phyloP scores from a whole-genome alignment of 1,140 invertebrate species.

The Drosophila malerkotliana region DNA sequence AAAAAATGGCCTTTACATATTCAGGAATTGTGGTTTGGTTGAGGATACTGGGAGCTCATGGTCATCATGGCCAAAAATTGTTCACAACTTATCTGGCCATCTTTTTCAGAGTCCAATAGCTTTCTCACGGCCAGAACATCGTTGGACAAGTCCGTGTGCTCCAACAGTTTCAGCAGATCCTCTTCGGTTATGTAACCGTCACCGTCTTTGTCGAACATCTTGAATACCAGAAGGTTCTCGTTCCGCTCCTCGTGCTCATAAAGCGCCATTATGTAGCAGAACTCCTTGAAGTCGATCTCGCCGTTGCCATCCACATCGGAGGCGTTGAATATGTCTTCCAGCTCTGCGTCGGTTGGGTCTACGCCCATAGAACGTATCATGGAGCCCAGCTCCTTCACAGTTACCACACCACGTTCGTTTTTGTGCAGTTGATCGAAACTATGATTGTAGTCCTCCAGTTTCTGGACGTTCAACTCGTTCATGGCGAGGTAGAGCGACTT shows the following conservation, averaged over 20 bases:
- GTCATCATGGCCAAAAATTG: constrained; percentile 71
- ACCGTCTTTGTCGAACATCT: constrained; percentile 96
- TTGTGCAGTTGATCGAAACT: constrained; percentile 11
- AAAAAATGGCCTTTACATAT: neutral
- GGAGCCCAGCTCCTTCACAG: constrained; percentile 57
- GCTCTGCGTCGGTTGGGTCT: constrained; percentile 71
- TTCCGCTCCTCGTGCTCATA: constrained; percentile 53
- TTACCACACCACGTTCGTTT: constrained; percentile 16
- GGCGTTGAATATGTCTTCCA: constrained; percentile 82
- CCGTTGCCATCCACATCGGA: constrained; percentile 78
- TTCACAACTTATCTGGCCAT: constrained; percentile 93
- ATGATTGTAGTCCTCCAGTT: constrained; percentile 13
- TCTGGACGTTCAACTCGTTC: constrained; percentile 8
- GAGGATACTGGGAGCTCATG: neutral
- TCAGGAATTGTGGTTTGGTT: neutral
- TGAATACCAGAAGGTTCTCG: constrained; percentile 74
- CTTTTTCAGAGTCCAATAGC: constrained; percentile 90
- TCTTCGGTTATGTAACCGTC: constrained; percentile 95
- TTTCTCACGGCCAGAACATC: neutral
- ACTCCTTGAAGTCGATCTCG: constrained; percentile 83
- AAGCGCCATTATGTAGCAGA: constrained; percentile 51
- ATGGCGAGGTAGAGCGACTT: constrained; percentile 6
- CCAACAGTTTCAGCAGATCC: constrained; percentile 97
- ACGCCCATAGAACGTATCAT: constrained; percentile 74
- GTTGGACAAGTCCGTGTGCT: constrained; percentile 63